phyloP scores from a whole-genome alignment of 2,113 vertebrate genomes.

The Microcebus griseorufus region DNA sequence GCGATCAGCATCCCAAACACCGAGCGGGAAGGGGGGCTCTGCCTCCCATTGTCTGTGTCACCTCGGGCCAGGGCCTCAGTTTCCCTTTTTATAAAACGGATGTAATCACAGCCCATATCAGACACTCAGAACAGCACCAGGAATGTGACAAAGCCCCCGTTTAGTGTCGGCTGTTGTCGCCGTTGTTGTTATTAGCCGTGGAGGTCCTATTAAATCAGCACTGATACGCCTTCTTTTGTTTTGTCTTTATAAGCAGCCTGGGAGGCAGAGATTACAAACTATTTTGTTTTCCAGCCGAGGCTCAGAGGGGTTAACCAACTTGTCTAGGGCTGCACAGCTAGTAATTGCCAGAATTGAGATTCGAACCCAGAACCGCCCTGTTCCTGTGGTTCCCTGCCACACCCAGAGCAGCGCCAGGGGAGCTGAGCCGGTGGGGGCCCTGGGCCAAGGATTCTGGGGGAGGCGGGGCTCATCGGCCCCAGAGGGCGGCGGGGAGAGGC shows the following conservation, averaged over 20 bases:
- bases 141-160: neutral
- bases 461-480: neutral
- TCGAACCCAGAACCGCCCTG: neutral
- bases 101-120: accelerated
- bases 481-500: too few species aligned
- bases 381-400: neutral
- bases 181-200: too few species aligned
- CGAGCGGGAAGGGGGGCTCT: neutral
- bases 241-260: neutral
- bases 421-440: neutral
- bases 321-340: neutral
- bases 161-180: too few species aligned
- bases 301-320: neutral
- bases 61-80: neutral
- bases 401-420: neutral
- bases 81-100: neutral
- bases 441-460: neutral
- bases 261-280: neutral
- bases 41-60: neutral
- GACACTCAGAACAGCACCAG: neutral
- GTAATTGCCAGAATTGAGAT: neutral
- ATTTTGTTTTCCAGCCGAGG: neutral
- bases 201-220: neutral
- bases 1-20: neutral
- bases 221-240: neutral